phyloP scores from a whole-genome alignment of 2,113 vertebrate species.

The Bujurquina vittata region DNA sequence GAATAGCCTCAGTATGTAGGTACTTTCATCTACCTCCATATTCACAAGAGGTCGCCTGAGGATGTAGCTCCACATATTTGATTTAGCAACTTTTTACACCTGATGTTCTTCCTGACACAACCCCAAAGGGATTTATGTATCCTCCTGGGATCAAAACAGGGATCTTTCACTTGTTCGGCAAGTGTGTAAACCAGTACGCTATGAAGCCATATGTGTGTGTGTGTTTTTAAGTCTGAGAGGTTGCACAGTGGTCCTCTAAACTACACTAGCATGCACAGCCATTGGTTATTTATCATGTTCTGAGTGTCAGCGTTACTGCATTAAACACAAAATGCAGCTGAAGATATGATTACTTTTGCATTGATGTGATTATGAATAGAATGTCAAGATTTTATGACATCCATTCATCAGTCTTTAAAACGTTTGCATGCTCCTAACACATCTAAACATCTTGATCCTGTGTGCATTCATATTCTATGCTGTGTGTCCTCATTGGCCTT shows the following conservation, averaged over 20 bases:
- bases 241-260: neutral
- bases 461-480: neutral
- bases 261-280: neutral
- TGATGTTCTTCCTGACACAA: neutral
- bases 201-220: neutral
- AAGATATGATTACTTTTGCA: neutral
- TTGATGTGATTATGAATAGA: neutral
- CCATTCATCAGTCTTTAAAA: neutral
- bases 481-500: constrained; percentile 2
- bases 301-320: neutral
- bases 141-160: neutral
- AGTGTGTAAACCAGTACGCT: neutral
- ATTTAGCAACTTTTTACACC: neutral
- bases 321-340: neutral
- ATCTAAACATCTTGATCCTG: neutral
- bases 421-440: neutral
- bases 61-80: neutral
- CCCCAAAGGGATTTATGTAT: neutral
- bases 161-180: constrained; percentile 3
- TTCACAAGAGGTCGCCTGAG: neutral
- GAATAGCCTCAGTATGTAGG: neutral
- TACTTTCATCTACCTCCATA: constrained; percentile 6
- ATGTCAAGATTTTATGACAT: neutral
- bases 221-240: neutral
- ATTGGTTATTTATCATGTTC: neutral